These are phyloP conservation scores for Lerema accius DNA, from an alignment of 1,140 invertebrate species.

Conservation along the genomic window DNA sequence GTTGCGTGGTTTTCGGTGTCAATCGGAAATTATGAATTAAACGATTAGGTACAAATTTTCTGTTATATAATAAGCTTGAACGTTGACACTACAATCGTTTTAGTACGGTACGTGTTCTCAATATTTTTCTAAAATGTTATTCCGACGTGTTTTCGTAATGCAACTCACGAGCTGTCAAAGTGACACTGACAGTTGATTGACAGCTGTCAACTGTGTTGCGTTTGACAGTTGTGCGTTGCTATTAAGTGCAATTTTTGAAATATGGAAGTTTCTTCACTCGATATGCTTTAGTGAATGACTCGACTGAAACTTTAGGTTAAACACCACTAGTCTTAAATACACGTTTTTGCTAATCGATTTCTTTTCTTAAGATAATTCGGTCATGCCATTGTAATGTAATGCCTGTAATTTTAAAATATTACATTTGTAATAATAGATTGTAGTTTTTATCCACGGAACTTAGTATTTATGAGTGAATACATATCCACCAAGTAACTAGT, in stretches of 20 bases:
- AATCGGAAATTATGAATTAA: slow-evolving; percentile 35
- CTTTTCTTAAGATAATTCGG: slow-evolving; percentile 21
- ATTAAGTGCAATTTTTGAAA: slow-evolving; percentile 38
- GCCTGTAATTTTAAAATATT: slow-evolving; percentile 43
- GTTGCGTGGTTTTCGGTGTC: slow-evolving; percentile 33
- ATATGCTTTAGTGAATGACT: slow-evolving; percentile 53
- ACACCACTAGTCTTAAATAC: slow-evolving; percentile 60
- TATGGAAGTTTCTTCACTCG: slow-evolving; percentile 32
- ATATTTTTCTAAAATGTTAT: slow-evolving; percentile 43
- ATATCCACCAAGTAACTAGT: slow-evolving; percentile 71
- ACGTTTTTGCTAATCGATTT: slow-evolving; percentile 44
- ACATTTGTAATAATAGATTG: slow-evolving; percentile 44
- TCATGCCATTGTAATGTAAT: slow-evolving; percentile 31
- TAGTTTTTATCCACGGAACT: slow-evolving; percentile 51
- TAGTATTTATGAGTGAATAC: slow-evolving; percentile 54
- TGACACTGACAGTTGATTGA: neutral
- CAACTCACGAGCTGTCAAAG: slow-evolving; percentile 26
- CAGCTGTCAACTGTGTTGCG: slow-evolving; percentile 4
- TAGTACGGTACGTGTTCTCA: slow-evolving; percentile 34
- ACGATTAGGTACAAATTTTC: slow-evolving; percentile 21
- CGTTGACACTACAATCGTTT: slow-evolving; percentile 37
- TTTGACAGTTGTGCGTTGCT: slow-evolving; percentile 8
- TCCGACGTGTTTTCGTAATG: slow-evolving; percentile 36
- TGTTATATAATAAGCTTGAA: slow-evolving; percentile 43
- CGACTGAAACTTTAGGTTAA: slow-evolving; percentile 65